phyloP scores from a whole-genome alignment of 2,113 vertebrate genomes.

The Anguilla rostrata region DNA sequence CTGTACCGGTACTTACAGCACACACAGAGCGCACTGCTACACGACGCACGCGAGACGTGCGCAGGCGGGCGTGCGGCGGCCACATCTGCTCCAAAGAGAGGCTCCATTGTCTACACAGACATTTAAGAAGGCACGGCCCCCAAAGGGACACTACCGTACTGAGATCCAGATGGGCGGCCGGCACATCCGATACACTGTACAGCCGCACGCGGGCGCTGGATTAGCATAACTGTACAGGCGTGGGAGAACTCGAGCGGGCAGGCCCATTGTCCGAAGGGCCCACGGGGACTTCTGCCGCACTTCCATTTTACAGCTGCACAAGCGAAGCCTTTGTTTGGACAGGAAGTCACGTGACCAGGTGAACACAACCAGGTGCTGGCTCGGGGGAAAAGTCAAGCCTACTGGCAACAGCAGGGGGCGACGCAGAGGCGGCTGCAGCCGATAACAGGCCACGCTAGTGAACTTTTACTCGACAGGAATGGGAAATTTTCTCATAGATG shows the following conservation, averaged over 20 bases:
- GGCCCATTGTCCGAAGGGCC: neutral
- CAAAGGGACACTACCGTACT: neutral
- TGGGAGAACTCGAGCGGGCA: too few species aligned
- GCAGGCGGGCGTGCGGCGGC: neutral
- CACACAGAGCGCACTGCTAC: neutral
- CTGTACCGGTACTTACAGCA: too few species aligned
- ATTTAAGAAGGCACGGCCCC: neutral
- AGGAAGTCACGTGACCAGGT: neutral
- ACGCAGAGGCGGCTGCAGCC: neutral
- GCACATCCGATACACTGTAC: neutral
- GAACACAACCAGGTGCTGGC: neutral
- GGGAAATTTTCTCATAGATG: neutral
- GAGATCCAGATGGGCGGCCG: neutral
- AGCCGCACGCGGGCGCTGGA: neutral
- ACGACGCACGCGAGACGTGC: neutral
- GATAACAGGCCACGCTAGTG: neutral
- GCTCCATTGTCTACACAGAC: neutral
- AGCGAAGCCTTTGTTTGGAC: neutral
- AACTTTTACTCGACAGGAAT: too few species aligned
- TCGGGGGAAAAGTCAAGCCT: neutral
- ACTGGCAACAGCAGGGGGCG: neutral
- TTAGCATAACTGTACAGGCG: neutral
- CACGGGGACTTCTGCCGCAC: neutral
- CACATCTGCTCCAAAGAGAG: neutral
- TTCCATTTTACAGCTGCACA: neutral